These are phyloP conservation scores for Nannobrachium achirus DNA, from an alignment of 2,113 vertebrate genomes.

Conservation along the genomic window DNA sequence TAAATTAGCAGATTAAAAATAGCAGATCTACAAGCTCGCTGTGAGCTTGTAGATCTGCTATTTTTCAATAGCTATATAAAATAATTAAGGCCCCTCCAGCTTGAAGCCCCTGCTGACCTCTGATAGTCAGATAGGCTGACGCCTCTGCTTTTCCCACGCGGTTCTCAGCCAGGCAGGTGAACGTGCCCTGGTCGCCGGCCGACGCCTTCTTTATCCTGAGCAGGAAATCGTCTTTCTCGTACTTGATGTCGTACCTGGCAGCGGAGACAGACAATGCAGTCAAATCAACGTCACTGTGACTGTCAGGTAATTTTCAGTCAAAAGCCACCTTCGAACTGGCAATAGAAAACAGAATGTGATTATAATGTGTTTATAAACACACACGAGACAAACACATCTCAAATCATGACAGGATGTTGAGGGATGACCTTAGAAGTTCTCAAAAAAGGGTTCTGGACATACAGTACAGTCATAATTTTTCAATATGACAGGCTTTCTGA, in stretches of 20 bases:
- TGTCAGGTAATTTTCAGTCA: conserved; percentile 7
- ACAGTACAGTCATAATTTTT: conserved; percentile 37
- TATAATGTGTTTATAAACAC: too few species aligned
- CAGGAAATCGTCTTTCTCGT: conserved; percentile 94
- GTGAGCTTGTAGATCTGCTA: too few species aligned
- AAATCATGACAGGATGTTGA: too few species aligned
- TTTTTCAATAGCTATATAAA: too few species aligned
- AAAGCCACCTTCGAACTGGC: neutral
- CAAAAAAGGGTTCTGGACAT: conserved; percentile 33
- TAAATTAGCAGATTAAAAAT: too few species aligned
- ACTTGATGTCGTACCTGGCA: conserved; percentile 92
- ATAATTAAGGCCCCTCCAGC: conserved; percentile 26
- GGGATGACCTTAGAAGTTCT: too few species aligned
- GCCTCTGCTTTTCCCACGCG: conserved; percentile 94
- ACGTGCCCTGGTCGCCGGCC: conserved; percentile 91
- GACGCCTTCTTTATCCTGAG: conserved; percentile 91
- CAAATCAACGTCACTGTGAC: neutral
- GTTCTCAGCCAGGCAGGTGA: conserved; percentile 92
- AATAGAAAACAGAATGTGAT: too few species aligned
- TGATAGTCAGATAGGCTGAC: conserved; percentile 91
- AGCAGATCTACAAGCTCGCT: too few species aligned
- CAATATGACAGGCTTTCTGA: conserved; percentile 51
- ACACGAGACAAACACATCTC: neutral
- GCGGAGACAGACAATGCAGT: conserved; percentile 22
- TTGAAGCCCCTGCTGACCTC: conserved; percentile 96